phyloP scores from a whole-genome alignment of 2,797 vertebrate species.

The Ceyx erithaca region DNA sequence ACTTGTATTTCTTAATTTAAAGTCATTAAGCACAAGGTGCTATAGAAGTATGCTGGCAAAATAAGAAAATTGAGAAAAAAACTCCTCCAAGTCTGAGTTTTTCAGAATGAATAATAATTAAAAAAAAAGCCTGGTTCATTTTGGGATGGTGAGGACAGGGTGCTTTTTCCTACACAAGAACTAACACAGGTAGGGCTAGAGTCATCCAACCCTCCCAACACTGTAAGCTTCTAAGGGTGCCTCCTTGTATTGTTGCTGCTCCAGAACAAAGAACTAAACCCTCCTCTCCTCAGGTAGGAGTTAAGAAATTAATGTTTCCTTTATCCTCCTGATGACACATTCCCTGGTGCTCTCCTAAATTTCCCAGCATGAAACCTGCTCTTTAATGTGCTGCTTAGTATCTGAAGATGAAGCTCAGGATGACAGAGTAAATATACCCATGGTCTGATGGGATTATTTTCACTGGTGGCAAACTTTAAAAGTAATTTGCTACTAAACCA shows the following conservation, averaged over 20 bases:
- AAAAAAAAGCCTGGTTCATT: neutral
- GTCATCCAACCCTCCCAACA: neutral
- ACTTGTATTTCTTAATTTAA: neutral
- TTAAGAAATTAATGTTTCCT: neutral
- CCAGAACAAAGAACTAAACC: neutral
- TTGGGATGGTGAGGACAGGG: neutral
- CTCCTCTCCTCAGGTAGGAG: neutral
- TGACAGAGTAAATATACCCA: neutral
- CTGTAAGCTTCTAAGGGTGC: neutral
- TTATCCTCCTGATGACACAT: neutral
- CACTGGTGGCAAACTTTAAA: neutral
- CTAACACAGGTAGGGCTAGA: neutral
- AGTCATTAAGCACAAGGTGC: conserved; percentile 6
- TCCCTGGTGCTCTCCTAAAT: neutral
- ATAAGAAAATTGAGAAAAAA: neutral
- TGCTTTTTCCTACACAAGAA: neutral
- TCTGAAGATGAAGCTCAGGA: conserved; percentile 19
- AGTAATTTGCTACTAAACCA: neutral
- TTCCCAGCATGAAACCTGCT: neutral
- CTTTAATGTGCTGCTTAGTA: neutral
- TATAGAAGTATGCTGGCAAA: neutral
- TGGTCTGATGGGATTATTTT: neutral
- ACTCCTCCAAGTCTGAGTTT: neutral
- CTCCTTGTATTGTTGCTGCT: neutral
- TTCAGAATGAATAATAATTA: neutral